Base-by-base conservation (phyloP, 2,797 vertebrate genomes). In the Potorous gilbertii region DNA sequence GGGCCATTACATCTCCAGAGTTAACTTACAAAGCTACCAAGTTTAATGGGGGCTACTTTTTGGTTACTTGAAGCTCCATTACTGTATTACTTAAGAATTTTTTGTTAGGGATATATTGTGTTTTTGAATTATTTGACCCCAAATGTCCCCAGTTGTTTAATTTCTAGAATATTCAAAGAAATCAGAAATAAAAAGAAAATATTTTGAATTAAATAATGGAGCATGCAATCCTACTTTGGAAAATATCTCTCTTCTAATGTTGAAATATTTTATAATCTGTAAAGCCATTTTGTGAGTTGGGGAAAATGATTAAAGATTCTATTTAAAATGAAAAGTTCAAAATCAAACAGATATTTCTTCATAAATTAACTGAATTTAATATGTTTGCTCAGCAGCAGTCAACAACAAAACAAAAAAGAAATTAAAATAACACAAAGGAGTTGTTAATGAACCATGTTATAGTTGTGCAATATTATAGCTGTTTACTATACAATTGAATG, bases 401-500 rank as follows among this genome's bases (percentile, higher is more conserved):
- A 95, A 93, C n/a, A 94, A 87, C 62, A 74, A 74, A 74, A n/a
- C 34, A 74, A 74, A 93, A 92, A 90, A 0, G 1, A 95, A 95
- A 94, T 93, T 92, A 95, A 96, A 21, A 91, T 96, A 96, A 81
- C 62, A 52, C 91, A 95, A 90, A 96, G 55, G 0, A 56, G 3
- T 12, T 9, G 54, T 92, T 91, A 92, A 81, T 54, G 34, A 9
- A 87, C 74, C 74, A 50, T 87, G 94, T 66, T 90, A 93, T 90
- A 56, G 40, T 92, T 93, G 55, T 94, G 92, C 97, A 92, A 87
- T 92, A 94, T 87, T 81, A 52, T 89, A 89, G 81, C 87, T 93
- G 52, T 13, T 98, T 98, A 24, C 93, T 97, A 97, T 92, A 94
- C 40, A 87, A 97, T 89, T 55, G 97, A 98, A 98, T 94, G 94